Conservation (phyloP, 2,888 invertebrate genomes). For the Chaitophorus viminalis region DNA sequence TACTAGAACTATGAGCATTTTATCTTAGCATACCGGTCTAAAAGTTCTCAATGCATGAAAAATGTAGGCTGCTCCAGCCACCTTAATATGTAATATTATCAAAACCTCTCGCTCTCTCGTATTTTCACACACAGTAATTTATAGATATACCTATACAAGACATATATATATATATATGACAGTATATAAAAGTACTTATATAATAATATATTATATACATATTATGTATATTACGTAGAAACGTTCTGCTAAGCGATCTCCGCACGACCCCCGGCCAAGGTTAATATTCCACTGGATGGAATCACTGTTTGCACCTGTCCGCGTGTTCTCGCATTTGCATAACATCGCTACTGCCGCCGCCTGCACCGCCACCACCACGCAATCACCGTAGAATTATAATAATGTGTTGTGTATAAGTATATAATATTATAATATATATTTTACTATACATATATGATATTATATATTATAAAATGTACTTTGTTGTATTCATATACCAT, state of each 20-base stretch:
- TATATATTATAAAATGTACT: too few species aligned
- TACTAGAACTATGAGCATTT: too few species aligned
- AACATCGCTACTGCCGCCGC: slow-evolving; percentile 34
- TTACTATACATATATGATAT: too few species aligned
- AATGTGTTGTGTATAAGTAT: not conserved
- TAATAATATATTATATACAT: not conserved
- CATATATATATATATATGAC: too few species aligned
- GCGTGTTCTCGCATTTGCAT: slow-evolving; percentile 29
- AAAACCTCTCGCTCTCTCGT: too few species aligned
- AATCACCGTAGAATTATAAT: not conserved
- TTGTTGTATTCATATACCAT: too few species aligned
- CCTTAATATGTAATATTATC: too few species aligned
- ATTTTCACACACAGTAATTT: too few species aligned
- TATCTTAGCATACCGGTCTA: too few species aligned
- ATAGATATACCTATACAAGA: too few species aligned
- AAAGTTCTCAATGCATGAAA: too few species aligned
- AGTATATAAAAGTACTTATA: not conserved
- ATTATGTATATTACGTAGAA: not conserved
- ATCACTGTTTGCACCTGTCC: slow-evolving; percentile 48
- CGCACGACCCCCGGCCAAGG: slow-evolving; percentile 22
- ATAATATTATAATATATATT: not conserved
- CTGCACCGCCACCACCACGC: not conserved
- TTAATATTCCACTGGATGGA: not conserved
- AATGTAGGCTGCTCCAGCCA: too few species aligned
- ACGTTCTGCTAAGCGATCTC: slow-evolving; percentile 4